Percentiles rank a stretch among this genome's conserved stretches.
Evolutionary conservation across 2,797 vertebrate species (phyloP).

Genomic region (Pipistrellus nathusii): DNA sequence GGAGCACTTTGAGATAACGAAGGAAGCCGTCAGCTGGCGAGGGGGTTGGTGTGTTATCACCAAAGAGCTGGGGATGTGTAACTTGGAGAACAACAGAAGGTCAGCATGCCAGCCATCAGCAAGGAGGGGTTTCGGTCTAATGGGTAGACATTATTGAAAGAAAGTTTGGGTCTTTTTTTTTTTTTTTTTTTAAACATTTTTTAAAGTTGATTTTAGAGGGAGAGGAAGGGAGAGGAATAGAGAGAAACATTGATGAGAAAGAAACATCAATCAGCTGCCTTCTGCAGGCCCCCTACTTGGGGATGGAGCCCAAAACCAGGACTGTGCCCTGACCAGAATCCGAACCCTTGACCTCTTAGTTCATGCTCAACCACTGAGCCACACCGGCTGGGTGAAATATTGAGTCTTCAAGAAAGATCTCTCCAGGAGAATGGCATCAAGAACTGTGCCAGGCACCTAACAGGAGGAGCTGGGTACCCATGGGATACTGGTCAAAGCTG

Average conservation of each 20-base stretch:
- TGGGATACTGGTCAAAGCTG: neutral
- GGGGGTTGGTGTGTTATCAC: neutral
- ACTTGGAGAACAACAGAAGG: neutral
- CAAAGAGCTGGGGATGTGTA: neutral
- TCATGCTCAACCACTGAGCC: too few species aligned
- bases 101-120: neutral
- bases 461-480: neutral
- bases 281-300: too few species aligned
- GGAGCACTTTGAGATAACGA: neutral
- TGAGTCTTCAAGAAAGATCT: neutral
- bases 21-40: neutral
- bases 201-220: too few species aligned
- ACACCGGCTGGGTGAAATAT: too few species aligned
- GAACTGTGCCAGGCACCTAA: neutral
- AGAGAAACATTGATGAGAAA: too few species aligned
- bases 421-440: neutral
- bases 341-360: too few species aligned
- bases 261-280: too few species aligned
- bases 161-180: neutral
- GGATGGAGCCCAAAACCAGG: too few species aligned
- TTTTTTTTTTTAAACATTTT: too few species aligned
- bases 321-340: too few species aligned
- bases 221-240: too few species aligned
- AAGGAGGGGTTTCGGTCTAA: neutral
- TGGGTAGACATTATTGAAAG: neutral